These are phyloP conservation scores for Haplotaxodon microlepis DNA, from an alignment of 2,113 vertebrate genomes.

Conservation along the genomic window DNA sequence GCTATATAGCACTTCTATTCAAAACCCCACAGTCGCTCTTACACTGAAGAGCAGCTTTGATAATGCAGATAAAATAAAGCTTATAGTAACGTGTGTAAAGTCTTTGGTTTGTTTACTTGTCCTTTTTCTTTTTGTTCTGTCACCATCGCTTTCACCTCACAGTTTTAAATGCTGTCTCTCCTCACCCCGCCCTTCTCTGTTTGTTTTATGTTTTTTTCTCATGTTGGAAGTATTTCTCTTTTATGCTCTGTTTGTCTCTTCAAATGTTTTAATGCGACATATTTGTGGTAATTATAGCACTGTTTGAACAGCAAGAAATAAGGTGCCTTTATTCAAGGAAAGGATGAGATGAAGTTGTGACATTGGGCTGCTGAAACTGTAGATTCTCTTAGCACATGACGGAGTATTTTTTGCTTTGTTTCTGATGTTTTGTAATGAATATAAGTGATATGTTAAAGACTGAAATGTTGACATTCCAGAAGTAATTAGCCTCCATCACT, in stretches of 20 bases:
- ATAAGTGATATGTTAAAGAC: neutral
- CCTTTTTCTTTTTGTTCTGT: neutral
- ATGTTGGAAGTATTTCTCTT: neutral
- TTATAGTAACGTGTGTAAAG: neutral
- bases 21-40: neutral
- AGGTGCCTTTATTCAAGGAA: slow-evolving; percentile 4
- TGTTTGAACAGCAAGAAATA: slow-evolving; percentile 27
- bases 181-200: no score
- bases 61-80: neutral
- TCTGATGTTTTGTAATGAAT: neutral
- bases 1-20: neutral
- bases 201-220: neutral
- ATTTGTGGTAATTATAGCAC: slow-evolving; percentile 26
- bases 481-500: neutral
- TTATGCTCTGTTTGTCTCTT: slow-evolving; percentile 13
- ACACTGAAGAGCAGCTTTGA: neutral
- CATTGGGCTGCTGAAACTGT: neutral
- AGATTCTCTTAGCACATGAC: neutral
- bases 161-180: neutral
- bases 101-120: neutral
- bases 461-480: neutral
- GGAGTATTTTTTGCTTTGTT: neutral
- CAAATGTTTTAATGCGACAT: neutral
- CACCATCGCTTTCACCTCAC: neutral
- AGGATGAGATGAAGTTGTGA: neutral